Evolutionary conservation across 1,140 invertebrate genomes (phyloP), one percentile per base, ranked within the genome.

Genomic region (Melipona quadrifasciata): DNA sequence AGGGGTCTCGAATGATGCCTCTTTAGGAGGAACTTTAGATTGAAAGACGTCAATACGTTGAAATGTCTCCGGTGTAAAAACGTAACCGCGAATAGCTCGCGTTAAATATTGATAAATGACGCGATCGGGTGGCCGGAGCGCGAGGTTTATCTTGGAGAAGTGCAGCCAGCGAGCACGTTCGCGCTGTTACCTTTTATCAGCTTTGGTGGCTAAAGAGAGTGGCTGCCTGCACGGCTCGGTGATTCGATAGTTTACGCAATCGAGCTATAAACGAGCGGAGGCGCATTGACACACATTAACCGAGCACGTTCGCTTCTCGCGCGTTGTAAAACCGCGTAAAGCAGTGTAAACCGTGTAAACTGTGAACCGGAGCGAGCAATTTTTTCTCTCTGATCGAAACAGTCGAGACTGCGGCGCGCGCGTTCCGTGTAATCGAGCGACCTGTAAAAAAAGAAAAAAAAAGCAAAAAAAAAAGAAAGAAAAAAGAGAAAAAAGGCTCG

Each of bases 91-190:
- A 80, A 86, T 53, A 53, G 61, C 74, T 71, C 34, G 55, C 67
- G 87, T 86, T 88, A 88, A 89, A 89, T 89, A 88, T 89, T 88
- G 86, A 89, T 89, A 87, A 87, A 85, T 55, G 53, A 65, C 74
- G 47, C 27, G 11, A 58, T 39, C 39, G 39, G 34, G 34, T 39
- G 4, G 39, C 27, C 39, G 47, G 57, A 27, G 27, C 34, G 34
- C 2, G 31, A 58, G 39, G 0, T 88, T 87, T 82, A 82, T 84
- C 73, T 85, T 31, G n/a, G 47, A 68, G 47, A 24, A 19, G 27
- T 31, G 31, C 67, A 72, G 67, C 55, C 24, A 14, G 16, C 11
- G 47, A 76, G 58, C 77, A 72, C 68, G 76, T 80, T 55, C 34
- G 31, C 83, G 78, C 65, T 84, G 68, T 73, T 73, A 64, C 70